These are phyloP conservation scores for Zoanthus solanderi DNA, from an alignment of 92 coral and sea anemone genomes.

Conservation along the genomic window DNA sequence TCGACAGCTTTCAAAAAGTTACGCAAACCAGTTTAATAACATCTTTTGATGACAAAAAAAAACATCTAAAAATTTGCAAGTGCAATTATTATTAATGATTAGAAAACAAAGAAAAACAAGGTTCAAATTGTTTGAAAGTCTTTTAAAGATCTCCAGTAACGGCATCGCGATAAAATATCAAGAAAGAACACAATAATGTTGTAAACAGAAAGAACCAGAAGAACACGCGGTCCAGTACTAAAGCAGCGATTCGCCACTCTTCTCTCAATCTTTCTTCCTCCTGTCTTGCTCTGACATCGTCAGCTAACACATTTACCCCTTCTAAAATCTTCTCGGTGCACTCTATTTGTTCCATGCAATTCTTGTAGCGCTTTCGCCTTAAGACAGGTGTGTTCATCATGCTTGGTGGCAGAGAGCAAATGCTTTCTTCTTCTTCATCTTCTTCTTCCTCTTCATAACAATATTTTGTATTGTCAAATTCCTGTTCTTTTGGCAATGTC, in stretches of 20 bases:
- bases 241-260: conserved; percentile 91
- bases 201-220: conserved; percentile 80
- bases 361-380: conserved; percentile 64
- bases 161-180: conserved; percentile 81
- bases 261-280: conserved; percentile 88
- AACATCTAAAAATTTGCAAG: too few relatives aligned
- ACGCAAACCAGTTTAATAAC: too few relatives aligned
- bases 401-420: conserved; percentile 68
- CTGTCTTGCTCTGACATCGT: conserved; percentile 81
- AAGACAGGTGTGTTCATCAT: conserved; percentile 74
- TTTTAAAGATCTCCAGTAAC: conserved; percentile 49
- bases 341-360: conserved; percentile 50
- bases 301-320: conserved; percentile 81
- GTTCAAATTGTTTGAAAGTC: not conserved
- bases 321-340: conserved; percentile 84
- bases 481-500: conserved; percentile 50
- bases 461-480: conserved; percentile 39
- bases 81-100: too few relatives aligned
- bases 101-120: too few relatives aligned
- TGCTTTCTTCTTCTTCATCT: conserved; percentile 53
- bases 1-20: too few relatives aligned
- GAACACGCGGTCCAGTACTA: conserved; percentile 86
- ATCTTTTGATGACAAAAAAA: too few relatives aligned
- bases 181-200: conserved; percentile 61
- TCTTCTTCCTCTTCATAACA: conserved; percentile 33